Evolutionary conservation across 2,797 vertebrate species (phyloP).

Genomic region (Spizella passerina): DNA sequence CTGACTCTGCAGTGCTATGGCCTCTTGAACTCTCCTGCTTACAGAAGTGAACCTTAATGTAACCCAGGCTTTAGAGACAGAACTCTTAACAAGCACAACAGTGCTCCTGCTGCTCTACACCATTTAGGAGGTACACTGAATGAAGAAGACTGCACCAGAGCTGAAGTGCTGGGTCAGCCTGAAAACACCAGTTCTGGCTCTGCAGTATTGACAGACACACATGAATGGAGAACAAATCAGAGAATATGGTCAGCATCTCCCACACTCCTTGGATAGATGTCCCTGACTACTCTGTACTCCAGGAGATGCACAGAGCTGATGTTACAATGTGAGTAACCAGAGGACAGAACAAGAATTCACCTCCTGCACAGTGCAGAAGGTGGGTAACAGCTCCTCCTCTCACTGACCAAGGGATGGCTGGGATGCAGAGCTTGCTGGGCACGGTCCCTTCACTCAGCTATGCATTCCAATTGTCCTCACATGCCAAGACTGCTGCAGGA

Average conservation of each 20-base stretch:
- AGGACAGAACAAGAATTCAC: neutral
- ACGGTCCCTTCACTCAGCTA: neutral
- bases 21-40: neutral
- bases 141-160: neutral
- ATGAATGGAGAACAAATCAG: accelerated
- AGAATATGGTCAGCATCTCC: neutral
- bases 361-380: neutral
- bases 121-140: neutral
- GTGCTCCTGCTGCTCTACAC: neutral
- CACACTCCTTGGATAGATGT: neutral
- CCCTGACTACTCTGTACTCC: neutral
- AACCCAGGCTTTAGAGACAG: neutral
- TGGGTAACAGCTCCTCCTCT: neutral
- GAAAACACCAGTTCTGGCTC: neutral
- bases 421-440: neutral
- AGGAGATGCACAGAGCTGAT: neutral
- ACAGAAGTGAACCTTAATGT: neutral
- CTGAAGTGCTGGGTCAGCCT: neutral
- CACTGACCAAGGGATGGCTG: neutral
- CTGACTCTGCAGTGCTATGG: neutral
- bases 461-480: neutral
- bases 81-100: neutral
- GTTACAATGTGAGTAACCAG: accelerated
- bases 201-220: neutral
- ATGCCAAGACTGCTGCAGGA: neutral